A percentile compares a stretch with the other conserved stretches of the same genome.
These are phyloP conservation scores for Paramuricea clavata DNA, from an alignment of 92 coral and sea anemone genomes.

Conservation along the genomic window DNA sequence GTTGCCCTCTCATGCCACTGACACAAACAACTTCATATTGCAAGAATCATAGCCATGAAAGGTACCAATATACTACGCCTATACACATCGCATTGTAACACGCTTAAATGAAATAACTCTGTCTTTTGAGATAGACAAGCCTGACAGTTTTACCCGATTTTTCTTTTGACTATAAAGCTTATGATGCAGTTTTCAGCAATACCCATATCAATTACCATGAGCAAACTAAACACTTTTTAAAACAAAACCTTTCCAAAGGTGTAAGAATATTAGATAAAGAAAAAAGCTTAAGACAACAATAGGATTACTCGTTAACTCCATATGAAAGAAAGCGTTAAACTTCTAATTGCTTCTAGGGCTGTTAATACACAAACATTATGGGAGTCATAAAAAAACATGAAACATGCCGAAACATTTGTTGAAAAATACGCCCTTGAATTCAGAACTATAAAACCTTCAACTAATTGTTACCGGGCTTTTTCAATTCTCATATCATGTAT, in stretches of 20 bases:
- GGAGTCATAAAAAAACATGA: background rate
- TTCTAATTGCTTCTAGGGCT: background rate
- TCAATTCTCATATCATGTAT: no score
- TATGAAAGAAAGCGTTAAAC: background rate
- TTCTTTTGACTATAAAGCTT: no score
- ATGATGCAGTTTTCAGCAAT: background rate
- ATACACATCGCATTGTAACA: background rate
- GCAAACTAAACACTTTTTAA: background rate
- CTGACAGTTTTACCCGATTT: background rate
- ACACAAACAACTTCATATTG: background rate
- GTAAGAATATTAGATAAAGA: slow-evolving; percentile 5
- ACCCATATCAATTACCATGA: background rate
- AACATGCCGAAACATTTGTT: background rate
- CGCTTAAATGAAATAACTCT: no score
- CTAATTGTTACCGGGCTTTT: background rate
- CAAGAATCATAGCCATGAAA: no score
- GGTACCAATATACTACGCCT: no score
- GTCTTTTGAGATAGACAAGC: no score
- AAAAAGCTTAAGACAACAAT: slow-evolving; percentile 7
- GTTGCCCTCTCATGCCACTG: no score
- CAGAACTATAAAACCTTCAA: background rate
- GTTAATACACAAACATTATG: slow-evolving; percentile 4
- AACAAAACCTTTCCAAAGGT: background rate
- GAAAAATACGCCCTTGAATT: background rate
- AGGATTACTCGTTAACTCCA: background rate